phyloP scores from a whole-genome alignment of 2,113 vertebrate genomes.

The Rhizomys pruinosus region DNA sequence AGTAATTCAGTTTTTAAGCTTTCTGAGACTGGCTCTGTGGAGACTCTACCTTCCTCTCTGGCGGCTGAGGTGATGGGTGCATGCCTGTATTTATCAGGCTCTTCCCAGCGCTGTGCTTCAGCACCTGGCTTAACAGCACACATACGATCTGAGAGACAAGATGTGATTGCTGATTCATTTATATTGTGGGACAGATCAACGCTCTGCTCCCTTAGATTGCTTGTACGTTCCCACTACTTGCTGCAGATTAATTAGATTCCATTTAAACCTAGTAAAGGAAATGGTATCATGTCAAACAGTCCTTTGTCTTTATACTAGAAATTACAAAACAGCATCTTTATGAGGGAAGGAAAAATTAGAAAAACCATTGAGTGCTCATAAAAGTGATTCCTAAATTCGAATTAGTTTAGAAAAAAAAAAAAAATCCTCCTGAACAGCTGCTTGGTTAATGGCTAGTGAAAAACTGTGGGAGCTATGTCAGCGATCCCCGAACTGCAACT shows the following conservation, averaged over 20 bases:
- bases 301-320: slow-evolving; percentile 43
- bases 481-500: slow-evolving; percentile 36
- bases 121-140: background rate
- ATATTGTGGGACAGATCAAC: background rate
- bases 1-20: background rate
- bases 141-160: background rate
- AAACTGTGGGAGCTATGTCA: slow-evolving; percentile 38
- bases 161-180: background rate
- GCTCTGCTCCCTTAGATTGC: background rate
- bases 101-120: background rate
- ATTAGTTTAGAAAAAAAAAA: slow-evolving; percentile 59
- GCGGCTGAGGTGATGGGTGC: background rate
- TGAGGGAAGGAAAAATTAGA: slow-evolving; percentile 18
- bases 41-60: background rate
- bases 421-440: slow-evolving; percentile 54
- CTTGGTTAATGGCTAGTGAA: slow-evolving; percentile 68
- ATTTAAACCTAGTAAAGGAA: background rate
- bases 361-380: slow-evolving; percentile 48
- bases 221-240: background rate
- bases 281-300: background rate
- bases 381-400: slow-evolving; percentile 59
- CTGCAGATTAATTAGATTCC: slow-evolving; percentile 21
- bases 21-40: background rate
- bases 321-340: slow-evolving; percentile 28
- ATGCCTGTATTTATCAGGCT: background rate